Base-by-base conservation (phyloP, 2,888 invertebrate species). In the Volucella inanis region DNA sequence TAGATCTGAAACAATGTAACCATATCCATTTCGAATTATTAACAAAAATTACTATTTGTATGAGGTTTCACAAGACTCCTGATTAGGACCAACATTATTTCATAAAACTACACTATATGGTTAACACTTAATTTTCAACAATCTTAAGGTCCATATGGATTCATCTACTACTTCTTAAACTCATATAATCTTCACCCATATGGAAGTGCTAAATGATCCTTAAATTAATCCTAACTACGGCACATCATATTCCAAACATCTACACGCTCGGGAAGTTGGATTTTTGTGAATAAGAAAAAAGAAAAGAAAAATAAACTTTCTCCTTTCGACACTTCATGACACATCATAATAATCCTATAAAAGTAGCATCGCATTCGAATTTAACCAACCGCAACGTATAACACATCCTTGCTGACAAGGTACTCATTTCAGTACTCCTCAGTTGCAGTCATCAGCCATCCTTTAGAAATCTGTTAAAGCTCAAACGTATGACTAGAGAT, bases 291-390 rank as follows among this genome's bases (percentile, higher is more conserved):
- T 45, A 41, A 57, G 55, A 55, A 61, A 68, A 87, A 88, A 88
- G 88, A 88, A 89, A 89, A 88, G 87, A 88, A 88, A 90, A 89
- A 89, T 9, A 0, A 50, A 49, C 43, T 41, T 55, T 39, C 45
- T 2, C 70, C 55, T 65, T 77, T 82, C 68, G 77, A 78, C 78
- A 72, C 67, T 77, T 39, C 72, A 62, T 72, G 77, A 67, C 82
- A 85, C 72, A 85, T 72, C 85, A 76, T 81, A 62, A 85, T 81
- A 80, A 81, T 81, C 81, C 72, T 59, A 67, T 72, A 72, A 85
- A 85, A 85, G 81, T 74, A 80, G 77, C 85, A 81, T 85, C 81
- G 31, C 31, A 85, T 81, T 81, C 85, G 81, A 81, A 81, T 77
- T 72, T 77, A 85, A 80, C 85, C 81, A 81, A 74, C 85, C 81